Evolutionary conservation across 2,113 vertebrate species (phyloP).

Genomic region (Acanthochromis polyacanthus): DNA sequence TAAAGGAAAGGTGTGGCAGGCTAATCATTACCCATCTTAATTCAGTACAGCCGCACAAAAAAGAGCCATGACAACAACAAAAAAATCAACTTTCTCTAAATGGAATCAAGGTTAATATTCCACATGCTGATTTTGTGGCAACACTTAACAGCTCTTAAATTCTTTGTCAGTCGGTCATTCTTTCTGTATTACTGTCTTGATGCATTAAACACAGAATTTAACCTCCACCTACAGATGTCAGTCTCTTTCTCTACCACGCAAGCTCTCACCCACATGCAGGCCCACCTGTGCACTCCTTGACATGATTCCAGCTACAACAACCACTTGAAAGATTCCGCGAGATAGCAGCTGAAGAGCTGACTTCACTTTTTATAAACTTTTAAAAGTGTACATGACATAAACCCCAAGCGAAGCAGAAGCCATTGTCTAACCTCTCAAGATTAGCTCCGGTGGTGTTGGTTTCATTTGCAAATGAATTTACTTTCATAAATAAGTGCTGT

Average conservation of each 20-base stretch:
- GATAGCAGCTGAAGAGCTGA: conserved; percentile 28
- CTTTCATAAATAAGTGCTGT: conserved; percentile 74
- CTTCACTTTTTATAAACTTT: conserved; percentile 28
- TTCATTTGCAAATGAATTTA: conserved; percentile 75
- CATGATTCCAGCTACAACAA: conserved; percentile 41
- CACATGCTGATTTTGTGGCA: conserved; percentile 13
- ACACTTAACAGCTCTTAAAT: conserved; percentile 22
- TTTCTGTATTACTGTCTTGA: conserved; percentile 28
- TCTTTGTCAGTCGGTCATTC: conserved; percentile 24
- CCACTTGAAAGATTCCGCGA: conserved; percentile 9
- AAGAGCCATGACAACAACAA: not conserved
- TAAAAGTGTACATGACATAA: conserved; percentile 44
- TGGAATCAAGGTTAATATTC: conserved; percentile 16
- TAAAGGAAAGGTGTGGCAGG: not conserved
- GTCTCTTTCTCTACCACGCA: conserved; percentile 66
- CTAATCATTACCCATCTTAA: not conserved
- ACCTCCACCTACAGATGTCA: conserved; percentile 72
- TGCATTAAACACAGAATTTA: conserved; percentile 65
- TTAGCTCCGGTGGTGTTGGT: conserved; percentile 30
- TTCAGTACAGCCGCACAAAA: not conserved
- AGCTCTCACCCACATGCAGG: conserved; percentile 61
- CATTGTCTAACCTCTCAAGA: conserved; percentile 40
- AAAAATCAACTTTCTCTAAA: conserved; percentile 12
- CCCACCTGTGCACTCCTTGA: conserved; percentile 50
- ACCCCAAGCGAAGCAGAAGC: conserved; percentile 25